Percentiles rank a stretch among this genome's conserved stretches.
These are phyloP conservation scores for Gasterosteus nipponicus DNA, from an alignment of 2,113 vertebrate species.

Conservation along the genomic window DNA sequence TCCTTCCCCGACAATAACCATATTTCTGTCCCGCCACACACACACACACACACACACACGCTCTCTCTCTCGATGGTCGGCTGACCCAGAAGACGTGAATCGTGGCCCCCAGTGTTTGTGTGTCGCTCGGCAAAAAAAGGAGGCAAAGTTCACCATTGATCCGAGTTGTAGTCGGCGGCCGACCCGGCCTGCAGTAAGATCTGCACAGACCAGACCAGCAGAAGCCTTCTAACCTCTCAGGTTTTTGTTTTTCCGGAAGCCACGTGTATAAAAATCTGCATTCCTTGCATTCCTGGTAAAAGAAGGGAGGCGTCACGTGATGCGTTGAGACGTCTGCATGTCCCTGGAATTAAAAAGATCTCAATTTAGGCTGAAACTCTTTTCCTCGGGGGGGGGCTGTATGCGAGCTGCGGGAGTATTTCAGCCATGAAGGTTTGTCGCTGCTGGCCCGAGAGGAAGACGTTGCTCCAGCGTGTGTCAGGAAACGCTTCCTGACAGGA, in stretches of 20 bases:
- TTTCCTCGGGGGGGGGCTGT: neutral
- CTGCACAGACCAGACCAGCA: neutral
- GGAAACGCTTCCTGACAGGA: slow-evolving; percentile 73
- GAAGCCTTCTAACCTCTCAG: neutral
- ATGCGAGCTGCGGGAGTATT: neutral
- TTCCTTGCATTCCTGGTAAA: slow-evolving; percentile 60
- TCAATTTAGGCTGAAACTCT: slow-evolving; percentile 38
- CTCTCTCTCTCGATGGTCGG: neutral
- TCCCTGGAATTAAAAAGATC: slow-evolving; percentile 44
- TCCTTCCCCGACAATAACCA: slow-evolving; percentile 36
- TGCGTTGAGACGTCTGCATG: slow-evolving; percentile 45
- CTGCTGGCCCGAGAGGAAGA: slow-evolving; percentile 55
- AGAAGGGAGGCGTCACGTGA: slow-evolving; percentile 48
- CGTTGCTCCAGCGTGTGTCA: slow-evolving; percentile 59
- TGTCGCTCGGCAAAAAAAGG: slow-evolving; percentile 11
- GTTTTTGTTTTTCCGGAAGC: slow-evolving; percentile 16
- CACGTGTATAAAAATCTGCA: slow-evolving; percentile 18
- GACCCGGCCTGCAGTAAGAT: neutral
- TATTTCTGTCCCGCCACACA: slow-evolving; percentile 36
- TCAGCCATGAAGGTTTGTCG: neutral
- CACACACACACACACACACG: neutral
- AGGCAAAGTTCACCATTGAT: slow-evolving; percentile 17
- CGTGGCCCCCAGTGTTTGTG: neutral
- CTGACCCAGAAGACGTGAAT: slow-evolving; percentile 8
- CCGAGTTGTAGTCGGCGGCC: slow-evolving; percentile 1